phyloP scores from a whole-genome alignment of 2,888 invertebrate species.

The Sycophila texana region DNA sequence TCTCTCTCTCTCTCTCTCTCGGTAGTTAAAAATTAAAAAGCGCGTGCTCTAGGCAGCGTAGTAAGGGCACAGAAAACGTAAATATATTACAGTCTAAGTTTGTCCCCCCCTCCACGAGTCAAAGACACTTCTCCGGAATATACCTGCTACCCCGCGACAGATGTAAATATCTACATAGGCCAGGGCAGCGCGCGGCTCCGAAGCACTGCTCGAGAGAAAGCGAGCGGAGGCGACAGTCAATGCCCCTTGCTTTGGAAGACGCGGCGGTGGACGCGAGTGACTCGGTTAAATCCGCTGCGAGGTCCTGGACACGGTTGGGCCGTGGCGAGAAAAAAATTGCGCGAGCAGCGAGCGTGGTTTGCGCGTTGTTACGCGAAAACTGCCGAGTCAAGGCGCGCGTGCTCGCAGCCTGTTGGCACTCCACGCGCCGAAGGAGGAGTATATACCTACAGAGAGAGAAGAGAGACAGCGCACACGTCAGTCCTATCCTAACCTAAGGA shows the following conservation, averaged over 20 bases:
- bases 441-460: not conserved
- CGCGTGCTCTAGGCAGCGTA: too few species aligned
- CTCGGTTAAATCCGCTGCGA: not conserved
- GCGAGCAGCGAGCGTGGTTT: constrained; percentile 4
- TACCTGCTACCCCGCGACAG: not conserved
- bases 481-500: constrained; percentile 49
- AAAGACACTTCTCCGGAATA: constrained; percentile 19
- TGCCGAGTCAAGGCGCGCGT: constrained; percentile 44
- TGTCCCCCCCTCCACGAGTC: not conserved
- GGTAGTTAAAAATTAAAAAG: too few species aligned
- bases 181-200: not conserved
- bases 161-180: not conserved
- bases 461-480: constrained; percentile 30
- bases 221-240: not conserved
- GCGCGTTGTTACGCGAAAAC: constrained; percentile 34
- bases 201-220: constrained; percentile 3
- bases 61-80: too few species aligned
- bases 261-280: not conserved
- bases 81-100: not conserved
- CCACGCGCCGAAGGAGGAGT: not conserved
- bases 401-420: not conserved
- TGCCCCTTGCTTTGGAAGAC: not conserved
- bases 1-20: not conserved
- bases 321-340: not conserved
- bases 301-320: not conserved